These are phyloP conservation scores for Diorhabda sublineata DNA, from an alignment of 1,140 invertebrate species.

Conservation along the genomic window DNA sequence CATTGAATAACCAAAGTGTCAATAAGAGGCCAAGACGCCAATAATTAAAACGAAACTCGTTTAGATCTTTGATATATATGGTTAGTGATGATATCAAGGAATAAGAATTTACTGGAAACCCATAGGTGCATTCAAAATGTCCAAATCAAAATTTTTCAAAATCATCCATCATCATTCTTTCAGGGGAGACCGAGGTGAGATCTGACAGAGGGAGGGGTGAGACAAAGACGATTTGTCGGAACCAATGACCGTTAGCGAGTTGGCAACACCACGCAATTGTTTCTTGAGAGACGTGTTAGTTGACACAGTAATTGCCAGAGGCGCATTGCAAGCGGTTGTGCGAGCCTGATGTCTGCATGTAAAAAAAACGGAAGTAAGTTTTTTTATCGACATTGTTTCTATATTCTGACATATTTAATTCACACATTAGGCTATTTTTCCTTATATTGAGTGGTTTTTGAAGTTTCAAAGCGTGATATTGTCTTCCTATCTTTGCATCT, in stretches of 20 bases:
- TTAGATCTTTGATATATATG: too few species aligned
- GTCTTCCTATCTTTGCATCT: neutral
- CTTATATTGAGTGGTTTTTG: neutral
- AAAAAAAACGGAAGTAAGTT: neutral
- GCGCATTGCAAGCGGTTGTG: neutral
- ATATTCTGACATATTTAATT: neutral
- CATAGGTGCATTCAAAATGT: too few species aligned
- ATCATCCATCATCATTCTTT: neutral
- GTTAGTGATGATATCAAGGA: too few species aligned
- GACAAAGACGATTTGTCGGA: neutral
- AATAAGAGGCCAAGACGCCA: too few species aligned
- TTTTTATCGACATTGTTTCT: neutral
- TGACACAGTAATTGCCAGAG: neutral
- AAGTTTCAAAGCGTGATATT: neutral
- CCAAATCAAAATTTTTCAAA: too few species aligned
- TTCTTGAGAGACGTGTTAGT: neutral
- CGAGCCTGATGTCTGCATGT: neutral
- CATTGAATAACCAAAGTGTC: too few species aligned
- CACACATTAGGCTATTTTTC: neutral
- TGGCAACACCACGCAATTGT: neutral
- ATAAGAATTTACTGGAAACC: too few species aligned
- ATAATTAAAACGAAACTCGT: too few species aligned
- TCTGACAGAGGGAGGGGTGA: neutral
- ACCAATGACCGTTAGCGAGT: neutral
- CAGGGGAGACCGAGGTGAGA: neutral